Percentiles rank a stretch among this genome's conserved stretches.
phyloP scores from a whole-genome alignment of 2,113 vertebrate species.

The Tauraco erythrolophus region DNA sequence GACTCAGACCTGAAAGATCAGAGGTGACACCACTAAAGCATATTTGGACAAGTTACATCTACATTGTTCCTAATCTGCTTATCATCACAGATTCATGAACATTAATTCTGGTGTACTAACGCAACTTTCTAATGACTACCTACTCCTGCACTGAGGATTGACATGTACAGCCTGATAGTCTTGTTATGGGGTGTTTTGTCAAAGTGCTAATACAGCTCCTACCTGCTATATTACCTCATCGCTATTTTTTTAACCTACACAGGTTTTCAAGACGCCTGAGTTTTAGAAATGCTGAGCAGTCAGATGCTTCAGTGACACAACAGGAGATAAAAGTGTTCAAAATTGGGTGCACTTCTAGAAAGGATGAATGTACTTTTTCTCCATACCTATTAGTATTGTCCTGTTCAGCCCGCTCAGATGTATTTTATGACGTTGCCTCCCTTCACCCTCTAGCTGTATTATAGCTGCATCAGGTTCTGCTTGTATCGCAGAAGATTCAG shows the following conservation, averaged over 20 bases:
- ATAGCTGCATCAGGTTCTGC: neutral
- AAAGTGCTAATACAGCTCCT: neutral
- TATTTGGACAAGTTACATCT: conserved; percentile 2
- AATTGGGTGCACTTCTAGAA: neutral
- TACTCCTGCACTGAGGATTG: neutral
- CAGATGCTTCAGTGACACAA: neutral
- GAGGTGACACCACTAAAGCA: neutral
- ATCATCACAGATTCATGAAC: neutral
- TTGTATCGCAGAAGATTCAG: neutral
- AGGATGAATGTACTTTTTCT: neutral
- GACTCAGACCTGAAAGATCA: neutral
- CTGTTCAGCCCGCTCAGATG: neutral
- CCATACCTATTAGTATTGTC: neutral
- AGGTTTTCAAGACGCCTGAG: neutral
- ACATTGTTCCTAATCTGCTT: neutral
- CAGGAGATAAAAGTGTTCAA: neutral
- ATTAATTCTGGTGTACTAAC: neutral
- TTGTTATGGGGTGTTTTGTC: neutral
- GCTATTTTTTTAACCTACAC: neutral
- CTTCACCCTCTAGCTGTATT: neutral
- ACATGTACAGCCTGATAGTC: conserved; percentile 38
- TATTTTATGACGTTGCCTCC: neutral
- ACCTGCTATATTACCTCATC: neutral
- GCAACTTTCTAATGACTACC: conserved; percentile 37
- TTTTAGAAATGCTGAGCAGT: conserved; percentile 2